phyloP scores from a whole-genome alignment of 1,140 invertebrate species.

The Charaxes varanes region DNA sequence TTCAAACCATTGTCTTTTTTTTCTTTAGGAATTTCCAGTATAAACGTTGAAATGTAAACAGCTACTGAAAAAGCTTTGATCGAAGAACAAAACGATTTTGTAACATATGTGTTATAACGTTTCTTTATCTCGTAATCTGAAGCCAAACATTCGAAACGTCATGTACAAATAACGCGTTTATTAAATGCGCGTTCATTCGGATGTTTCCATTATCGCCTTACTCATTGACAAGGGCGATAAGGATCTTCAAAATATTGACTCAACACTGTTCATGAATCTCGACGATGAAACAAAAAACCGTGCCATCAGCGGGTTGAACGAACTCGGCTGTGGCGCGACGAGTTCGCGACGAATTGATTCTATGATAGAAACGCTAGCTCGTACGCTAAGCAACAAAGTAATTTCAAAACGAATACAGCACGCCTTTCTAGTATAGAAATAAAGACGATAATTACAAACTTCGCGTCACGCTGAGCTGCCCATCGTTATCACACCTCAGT shows the following conservation, averaged over 20 bases:
- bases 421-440: not conserved
- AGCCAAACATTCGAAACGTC: too few species aligned
- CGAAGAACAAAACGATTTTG: too few species aligned
- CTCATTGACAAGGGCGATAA: conserved; percentile 15
- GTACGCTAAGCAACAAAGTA: conserved; percentile 5
- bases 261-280: conserved; percentile 19
- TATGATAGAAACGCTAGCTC: conserved; percentile 28
- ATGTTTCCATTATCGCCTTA: conserved; percentile 8
- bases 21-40: too few species aligned
- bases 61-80: too few species aligned
- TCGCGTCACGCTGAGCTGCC: not conserved
- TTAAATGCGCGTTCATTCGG: conserved; percentile 1
- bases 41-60: too few species aligned
- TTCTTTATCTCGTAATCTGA: too few species aligned
- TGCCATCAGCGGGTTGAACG: conserved; percentile 24
- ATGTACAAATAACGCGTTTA: too few species aligned
- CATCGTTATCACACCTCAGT: conserved; percentile 25
- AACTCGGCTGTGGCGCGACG: conserved; percentile 21
- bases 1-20: too few species aligned
- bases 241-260: conserved; percentile 20
- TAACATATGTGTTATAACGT: too few species aligned
- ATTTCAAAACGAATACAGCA: conserved; percentile 1
- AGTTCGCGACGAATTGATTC: conserved; percentile 38
- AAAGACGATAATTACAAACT: conserved; percentile 2
- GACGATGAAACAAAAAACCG: conserved; percentile 19